phyloP scores from a whole-genome alignment of 2,113 vertebrate genomes.

The Neolamprologus cancellatus region DNA sequence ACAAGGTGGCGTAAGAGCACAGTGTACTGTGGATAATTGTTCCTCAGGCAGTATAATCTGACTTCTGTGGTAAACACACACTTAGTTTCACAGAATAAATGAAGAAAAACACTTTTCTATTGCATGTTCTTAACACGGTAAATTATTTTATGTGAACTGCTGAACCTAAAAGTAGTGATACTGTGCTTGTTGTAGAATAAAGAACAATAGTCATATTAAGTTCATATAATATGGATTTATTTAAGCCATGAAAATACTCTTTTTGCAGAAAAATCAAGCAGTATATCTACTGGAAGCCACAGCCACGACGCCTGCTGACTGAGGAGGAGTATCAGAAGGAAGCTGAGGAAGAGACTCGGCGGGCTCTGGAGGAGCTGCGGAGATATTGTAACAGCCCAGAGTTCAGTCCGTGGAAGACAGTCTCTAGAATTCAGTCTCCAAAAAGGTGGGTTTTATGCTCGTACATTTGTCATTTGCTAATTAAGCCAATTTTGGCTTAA shows the following conservation, averaged over 20 bases:
- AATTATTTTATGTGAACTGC: not conserved
- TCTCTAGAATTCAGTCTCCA: conserved; percentile 88
- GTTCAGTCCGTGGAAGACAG: conserved; percentile 80
- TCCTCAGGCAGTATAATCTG: not conserved
- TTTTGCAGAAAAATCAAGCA: conserved; percentile 71
- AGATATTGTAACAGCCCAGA: conserved; percentile 83
- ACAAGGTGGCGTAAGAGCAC: conserved; percentile 24
- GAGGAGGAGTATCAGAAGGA: conserved; percentile 88
- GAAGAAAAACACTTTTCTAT: not conserved
- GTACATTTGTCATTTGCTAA: not conserved
- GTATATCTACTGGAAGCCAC: conserved; percentile 52
- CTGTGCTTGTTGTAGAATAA: not conserved
- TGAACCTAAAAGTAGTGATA: not conserved
- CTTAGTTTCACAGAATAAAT: not conserved
- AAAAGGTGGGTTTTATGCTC: conserved; percentile 75
- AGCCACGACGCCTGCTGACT: conserved; percentile 80
- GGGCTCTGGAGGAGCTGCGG: conserved; percentile 82
- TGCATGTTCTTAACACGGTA: not conserved
- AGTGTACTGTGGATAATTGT: not conserved
- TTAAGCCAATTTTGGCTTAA: not conserved
- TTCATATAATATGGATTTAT: not conserved
- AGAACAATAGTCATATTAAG: not conserved
- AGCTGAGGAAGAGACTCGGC: conserved; percentile 83
- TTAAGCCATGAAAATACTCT: not conserved
- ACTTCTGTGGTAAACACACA: not conserved